phyloP scores from a whole-genome alignment of 2,113 vertebrate genomes.

The Vidua chalybeata region DNA sequence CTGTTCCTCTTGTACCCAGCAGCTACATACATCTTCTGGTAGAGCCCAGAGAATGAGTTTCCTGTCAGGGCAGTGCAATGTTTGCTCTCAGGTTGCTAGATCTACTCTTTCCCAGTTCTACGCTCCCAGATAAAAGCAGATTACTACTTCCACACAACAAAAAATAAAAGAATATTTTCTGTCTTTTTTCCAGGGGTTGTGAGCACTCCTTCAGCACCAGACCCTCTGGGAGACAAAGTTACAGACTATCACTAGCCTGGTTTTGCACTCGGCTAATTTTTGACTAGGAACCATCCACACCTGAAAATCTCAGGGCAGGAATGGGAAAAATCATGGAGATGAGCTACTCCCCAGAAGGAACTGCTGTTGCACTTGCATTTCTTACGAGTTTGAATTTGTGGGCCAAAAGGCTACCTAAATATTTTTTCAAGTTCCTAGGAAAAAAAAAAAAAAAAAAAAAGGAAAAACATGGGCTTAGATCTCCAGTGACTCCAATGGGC shows the following conservation, averaged over 20 bases:
- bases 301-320: neutral
- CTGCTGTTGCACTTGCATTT: neutral
- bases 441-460: neutral
- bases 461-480: neutral
- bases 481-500: neutral
- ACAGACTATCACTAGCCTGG: too few species aligned
- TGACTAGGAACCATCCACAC: neutral
- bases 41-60: neutral
- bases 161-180: neutral
- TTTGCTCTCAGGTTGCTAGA: neutral
- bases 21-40: neutral
- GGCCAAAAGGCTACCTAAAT: neutral
- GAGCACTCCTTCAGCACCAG: neutral
- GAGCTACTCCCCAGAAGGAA: neutral
- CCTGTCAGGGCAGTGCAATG: neutral
- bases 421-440: neutral
- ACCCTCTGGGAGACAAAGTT: neutral
- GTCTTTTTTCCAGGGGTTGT: neutral
- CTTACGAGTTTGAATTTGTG: neutral
- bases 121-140: neutral
- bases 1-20: neutral
- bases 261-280: rapidly evolving
- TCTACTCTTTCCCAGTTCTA: neutral
- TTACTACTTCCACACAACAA: neutral
- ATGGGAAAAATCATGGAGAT: neutral